Evolutionary conservation across 2,113 vertebrate genomes (phyloP), one percentile per base, ranked within the genome.

Genomic region (Nesoenas mayeri): DNA sequence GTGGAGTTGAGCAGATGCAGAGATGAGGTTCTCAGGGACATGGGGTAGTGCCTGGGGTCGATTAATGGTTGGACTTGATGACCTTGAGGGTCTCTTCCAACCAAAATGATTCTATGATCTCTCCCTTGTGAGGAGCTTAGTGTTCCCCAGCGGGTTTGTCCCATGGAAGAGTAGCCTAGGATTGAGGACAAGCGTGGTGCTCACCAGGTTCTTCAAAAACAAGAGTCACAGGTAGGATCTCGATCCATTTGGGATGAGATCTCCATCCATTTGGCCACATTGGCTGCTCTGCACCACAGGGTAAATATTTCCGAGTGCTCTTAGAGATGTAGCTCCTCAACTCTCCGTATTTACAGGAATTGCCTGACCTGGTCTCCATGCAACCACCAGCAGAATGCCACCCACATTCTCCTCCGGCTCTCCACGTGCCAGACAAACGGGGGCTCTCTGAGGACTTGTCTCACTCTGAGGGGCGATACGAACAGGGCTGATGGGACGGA

Each of bases 231-330:
- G 28, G 7, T 1, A 2, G 12, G 11, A 61, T 80, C 50, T 83
- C 3, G 0, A 12, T 69, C n/a, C 11, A 1, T 74, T 65, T 16
- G 6, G 0, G 28, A 8, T 1, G 2, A 9, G 10, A 61, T 80
- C 54, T 83, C 3, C 0, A 14, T 69, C n/a, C 11, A 1, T 71
- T 65, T 16, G 15, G 15, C 36, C 9, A 0, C 47, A 50, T 2
- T 3, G 13, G 24, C 4, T 69, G 38, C 54, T 91, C 54, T 50
- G 13, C 42, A 5, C 47, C 0, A 0, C 0, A 1, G 28, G 7
- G 12, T 58, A 8, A 6, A 36, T 38, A 10, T 91, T 47, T 69
- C 2, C 7, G 4, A 77, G 53, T 42, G 20, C 31, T 4, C 0
- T 2, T 56, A 21, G 48, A n/a, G 40, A 11, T 29, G 5, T 13